Percentiles rank a stretch among this genome's conserved stretches.
Conservation (phyloP, 2,888 invertebrate species). For the Flexamia atlantica region DNA sequence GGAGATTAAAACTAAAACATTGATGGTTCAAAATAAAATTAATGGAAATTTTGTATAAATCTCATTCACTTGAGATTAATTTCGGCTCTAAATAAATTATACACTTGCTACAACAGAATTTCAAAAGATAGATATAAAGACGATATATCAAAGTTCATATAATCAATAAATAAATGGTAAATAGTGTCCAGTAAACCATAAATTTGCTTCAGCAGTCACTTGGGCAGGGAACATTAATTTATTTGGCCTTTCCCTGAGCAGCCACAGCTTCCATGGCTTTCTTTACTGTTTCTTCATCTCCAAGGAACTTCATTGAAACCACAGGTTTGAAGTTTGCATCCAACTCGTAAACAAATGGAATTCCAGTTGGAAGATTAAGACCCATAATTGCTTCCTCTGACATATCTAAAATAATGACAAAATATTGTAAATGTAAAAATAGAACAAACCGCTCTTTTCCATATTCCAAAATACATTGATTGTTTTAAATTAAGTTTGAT, state of each 20-base stretch:
- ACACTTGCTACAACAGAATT: background rate
- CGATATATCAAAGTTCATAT: background rate
- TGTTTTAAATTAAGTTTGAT: too few species aligned
- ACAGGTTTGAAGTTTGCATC: conserved; percentile 79
- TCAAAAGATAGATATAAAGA: background rate
- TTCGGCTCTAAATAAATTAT: too few species aligned
- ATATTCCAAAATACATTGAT: too few species aligned
- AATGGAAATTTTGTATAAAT: too few species aligned
- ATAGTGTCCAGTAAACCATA: background rate
- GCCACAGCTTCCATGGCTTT: conserved; percentile 81
- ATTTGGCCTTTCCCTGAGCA: conserved; percentile 80
- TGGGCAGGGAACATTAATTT: too few species aligned
- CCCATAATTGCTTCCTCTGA: conserved; percentile 79
- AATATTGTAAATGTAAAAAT: background rate
- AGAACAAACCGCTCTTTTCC: too few species aligned
- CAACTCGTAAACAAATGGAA: conserved; percentile 81
- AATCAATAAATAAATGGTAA: conserved; percentile 5
- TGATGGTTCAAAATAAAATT: too few species aligned
- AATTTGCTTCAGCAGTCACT: background rate
- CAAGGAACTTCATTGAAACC: conserved; percentile 80
- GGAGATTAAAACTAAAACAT: too few species aligned
- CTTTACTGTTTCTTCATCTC: conserved; percentile 80
- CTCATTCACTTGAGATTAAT: too few species aligned
- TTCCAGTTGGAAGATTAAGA: conserved; percentile 81
- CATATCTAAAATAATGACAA: conserved; percentile 74